Percentiles rank a stretch among this genome's conserved stretches.
phyloP scores from a whole-genome alignment of 2,113 vertebrate species.

The Geothlypis trichas region DNA sequence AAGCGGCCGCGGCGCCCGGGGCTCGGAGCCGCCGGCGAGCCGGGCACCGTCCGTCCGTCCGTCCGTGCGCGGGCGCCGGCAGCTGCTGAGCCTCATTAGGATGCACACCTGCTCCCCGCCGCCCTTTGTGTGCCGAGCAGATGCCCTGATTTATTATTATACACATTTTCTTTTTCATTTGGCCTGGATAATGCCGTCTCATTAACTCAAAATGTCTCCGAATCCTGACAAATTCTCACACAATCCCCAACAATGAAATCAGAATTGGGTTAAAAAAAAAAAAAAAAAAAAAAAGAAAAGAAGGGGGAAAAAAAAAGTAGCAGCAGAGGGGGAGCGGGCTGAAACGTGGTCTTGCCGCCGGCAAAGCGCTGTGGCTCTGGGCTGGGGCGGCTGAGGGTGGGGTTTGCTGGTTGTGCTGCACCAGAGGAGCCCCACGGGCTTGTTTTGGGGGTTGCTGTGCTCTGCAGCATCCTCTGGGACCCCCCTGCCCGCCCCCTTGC shows the following conservation, averaged over 20 bases:
- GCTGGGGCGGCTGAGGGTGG: not conserved
- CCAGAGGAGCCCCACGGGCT: not conserved
- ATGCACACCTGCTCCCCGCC: conserved; percentile 90
- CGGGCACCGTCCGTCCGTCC: conserved; percentile 15
- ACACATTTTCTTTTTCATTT: conserved; percentile 59
- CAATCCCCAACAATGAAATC: conserved; percentile 5
- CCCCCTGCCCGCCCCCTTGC: accelerated
- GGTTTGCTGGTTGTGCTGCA: not conserved
- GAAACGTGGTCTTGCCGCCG: not conserved
- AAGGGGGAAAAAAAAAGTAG: not conserved
- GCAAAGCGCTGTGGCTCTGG: accelerated
- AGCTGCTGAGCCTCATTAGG: conserved; percentile 86
- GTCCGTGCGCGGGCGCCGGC: conserved; percentile 64
- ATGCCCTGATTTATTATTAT: conserved; percentile 81
- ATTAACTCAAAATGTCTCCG: conserved; percentile 50
- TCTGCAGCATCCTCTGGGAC: not conserved
- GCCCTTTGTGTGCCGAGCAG: conserved; percentile 79
- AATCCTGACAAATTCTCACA: conserved; percentile 62
- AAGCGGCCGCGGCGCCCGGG: conserved; percentile 1
- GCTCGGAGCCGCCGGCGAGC: not conserved
- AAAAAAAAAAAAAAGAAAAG: not conserved
- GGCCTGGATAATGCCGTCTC: conserved; percentile 48
- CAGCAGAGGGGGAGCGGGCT: not conserved
- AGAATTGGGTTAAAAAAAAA: conserved; percentile 20
- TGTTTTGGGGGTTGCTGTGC: not conserved